Percentiles rank a stretch among this genome's conserved stretches.
Conservation (phyloP, 2,888 invertebrate species). For the Aleiodes testaceus region DNA sequence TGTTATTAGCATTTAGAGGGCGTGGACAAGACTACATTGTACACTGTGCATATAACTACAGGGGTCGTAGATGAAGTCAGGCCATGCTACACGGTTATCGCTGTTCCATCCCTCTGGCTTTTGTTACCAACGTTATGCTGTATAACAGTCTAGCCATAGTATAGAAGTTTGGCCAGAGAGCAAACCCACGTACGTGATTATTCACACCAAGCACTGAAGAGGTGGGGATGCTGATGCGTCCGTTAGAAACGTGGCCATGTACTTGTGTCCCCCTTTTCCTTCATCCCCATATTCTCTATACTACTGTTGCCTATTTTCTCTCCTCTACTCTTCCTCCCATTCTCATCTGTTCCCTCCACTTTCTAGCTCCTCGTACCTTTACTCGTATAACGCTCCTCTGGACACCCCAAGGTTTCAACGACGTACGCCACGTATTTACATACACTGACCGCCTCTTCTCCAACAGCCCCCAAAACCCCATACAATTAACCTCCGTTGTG, state of each 20-base stretch:
- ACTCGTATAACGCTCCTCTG: slow-evolving; percentile 4
- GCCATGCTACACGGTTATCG: slow-evolving; percentile 30
- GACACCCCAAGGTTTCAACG: slow-evolving; percentile 41
- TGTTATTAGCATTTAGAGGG: slow-evolving; percentile 60
- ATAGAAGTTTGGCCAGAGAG: slow-evolving; percentile 38
- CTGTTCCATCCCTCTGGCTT: slow-evolving; percentile 25
- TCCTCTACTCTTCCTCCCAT: background rate
- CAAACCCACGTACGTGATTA: slow-evolving; percentile 41
- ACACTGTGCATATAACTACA: slow-evolving; percentile 38
- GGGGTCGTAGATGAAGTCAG: slow-evolving; percentile 30
- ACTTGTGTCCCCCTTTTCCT: slow-evolving; percentile 24
- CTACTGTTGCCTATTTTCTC: background rate
- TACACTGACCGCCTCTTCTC: slow-evolving; percentile 45
- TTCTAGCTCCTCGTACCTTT: slow-evolving; percentile 6
- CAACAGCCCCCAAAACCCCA: slow-evolving; percentile 26
- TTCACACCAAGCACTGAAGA: slow-evolving; percentile 34
- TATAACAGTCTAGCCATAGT: slow-evolving; percentile 25
- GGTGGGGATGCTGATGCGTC: slow-evolving; percentile 35
- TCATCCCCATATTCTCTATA: background rate
- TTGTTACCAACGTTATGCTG: slow-evolving; percentile 21
- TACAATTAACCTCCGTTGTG: slow-evolving; percentile 33
- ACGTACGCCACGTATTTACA: slow-evolving; percentile 50
- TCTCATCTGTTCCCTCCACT: background rate
- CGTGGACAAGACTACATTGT: slow-evolving; percentile 37
- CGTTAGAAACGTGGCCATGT: slow-evolving; percentile 38